Conservation (phyloP, 2,113 vertebrate species). For the Pteronura brasiliensis region DNA sequence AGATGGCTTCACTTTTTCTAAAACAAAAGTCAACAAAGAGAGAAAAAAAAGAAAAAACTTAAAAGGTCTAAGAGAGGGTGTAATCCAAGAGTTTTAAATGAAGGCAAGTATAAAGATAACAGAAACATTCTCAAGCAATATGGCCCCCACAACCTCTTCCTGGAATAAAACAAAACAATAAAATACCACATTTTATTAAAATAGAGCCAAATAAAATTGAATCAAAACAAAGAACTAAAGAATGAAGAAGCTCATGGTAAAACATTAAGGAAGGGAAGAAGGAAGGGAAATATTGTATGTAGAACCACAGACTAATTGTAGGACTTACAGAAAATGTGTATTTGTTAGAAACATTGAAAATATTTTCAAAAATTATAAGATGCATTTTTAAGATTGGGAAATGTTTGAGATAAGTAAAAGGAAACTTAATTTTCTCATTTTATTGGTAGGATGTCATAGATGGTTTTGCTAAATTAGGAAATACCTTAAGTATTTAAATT, state of each 20-base stretch:
- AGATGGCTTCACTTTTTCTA: neutral
- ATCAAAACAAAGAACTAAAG: neutral
- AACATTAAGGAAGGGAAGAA: neutral
- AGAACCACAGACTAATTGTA: neutral
- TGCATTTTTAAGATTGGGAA: neutral
- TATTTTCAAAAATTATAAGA: neutral
- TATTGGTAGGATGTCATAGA: neutral
- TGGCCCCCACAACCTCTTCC: neutral
- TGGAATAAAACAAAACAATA: neutral
- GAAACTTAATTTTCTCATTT: neutral
- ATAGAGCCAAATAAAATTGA: neutral
- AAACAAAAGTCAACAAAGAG: neutral
- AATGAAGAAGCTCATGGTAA: neutral
- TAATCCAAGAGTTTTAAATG: neutral
- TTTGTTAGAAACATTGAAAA: neutral
- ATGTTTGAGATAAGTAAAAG: neutral
- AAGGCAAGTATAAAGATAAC: neutral
- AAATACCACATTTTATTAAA: neutral
- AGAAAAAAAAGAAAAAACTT: constrained; percentile 33
- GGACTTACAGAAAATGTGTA: neutral
- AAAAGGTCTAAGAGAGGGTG: neutral
- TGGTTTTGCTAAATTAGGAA: neutral
- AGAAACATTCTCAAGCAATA: neutral
- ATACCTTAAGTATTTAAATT: neutral
- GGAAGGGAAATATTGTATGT: neutral